Base-by-base conservation (phyloP, 2,113 vertebrate genomes). In the Mus spicilegus region DNA sequence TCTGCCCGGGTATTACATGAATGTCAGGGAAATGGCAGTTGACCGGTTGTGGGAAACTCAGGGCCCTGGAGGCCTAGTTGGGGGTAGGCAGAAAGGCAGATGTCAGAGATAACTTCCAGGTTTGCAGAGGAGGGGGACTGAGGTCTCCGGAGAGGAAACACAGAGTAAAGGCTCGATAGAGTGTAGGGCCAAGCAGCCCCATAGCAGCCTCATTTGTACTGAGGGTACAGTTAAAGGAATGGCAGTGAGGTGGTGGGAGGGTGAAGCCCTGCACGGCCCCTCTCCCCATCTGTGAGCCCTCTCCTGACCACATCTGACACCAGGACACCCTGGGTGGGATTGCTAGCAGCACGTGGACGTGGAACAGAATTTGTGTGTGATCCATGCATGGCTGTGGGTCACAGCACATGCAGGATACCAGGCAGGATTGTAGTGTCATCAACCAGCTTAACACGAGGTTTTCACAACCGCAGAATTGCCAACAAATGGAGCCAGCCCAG, bases 181-280 rank as follows among this genome's bases (percentile, higher is more conserved):
- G 2, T 5, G 65, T 30, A 13, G 9, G 19, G 9, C 22, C 5
- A 6, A 3, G 36, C 0, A 12, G 9, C 49, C 39, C 5, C 6
- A 10, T 3, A n/a, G 33, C 54, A 49, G 56, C 19, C 63, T 46
- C 1, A 7, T 58, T 11, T 49, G 46, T 49, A 0, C 14, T 2
- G 24, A 1, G 28, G 67, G 36, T 22, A 0, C 65, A 0, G n/a
- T 10, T 24, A 9, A 7, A 49, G 49, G 49, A 51, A 7, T 3
- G 73, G 1, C 13, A 6, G n/a, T 51, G 61, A 36, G 17, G 49
- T 24, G 16, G 39, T 39, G 1, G 14, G 20, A 10, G 42, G 7
- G 7, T 8, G 33, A 73, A 22, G 8, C 67, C 33, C 86, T 26
- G 8, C 17, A 70, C 30, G 9, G 1, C 30, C 19, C 42, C 13